Base-by-base conservation (phyloP, 2,888 invertebrate genomes). In the Cinara cedri region DNA sequence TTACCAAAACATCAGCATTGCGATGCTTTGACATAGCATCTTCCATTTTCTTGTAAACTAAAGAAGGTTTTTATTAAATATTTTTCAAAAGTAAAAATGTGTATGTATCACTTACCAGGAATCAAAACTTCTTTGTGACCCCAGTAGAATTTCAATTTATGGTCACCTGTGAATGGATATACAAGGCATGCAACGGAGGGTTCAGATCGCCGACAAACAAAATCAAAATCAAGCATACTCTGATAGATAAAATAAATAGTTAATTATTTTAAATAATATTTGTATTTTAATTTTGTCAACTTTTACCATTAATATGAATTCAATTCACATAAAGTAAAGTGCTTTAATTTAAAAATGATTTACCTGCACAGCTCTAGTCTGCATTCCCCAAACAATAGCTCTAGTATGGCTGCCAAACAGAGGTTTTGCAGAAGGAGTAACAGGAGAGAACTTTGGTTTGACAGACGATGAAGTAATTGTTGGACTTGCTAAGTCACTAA, bases 81-180 rank as follows among this genome's bases (percentile, higher is more conserved):
- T 11, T 9, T 26, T 21, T 51, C 8, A 51, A 80, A 66, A 21
- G 11, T 65, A n/a, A 24, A n/a, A 24, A 65, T 24, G 6, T 21
- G 4, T 24, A 21, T 1, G 13, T 63, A 51, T 34, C 51, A 87
- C 86, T 86, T 83, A 91, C 89, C 88, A 0, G 92, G 93, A 84
- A 97, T 91, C 42, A 97, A 90, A 68, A 97, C 93, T 86, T 98
- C 98, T 86, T 98, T 97, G 87, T 99, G 98, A 0, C 99, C 99
- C 92, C 98, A 99, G 86, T 99, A 99, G 88, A 96, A 99, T 87
- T 99, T 99, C 87, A 98, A 98, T 85, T 97, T 98, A 87, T 99
- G 98, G 86, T 99, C 98, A 0, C 97, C 97, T 16, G 94, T 97
- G 87, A 99, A 97, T 0, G 99, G 99, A 87, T 99, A 99, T 51